Conservation (phyloP, 1,140 invertebrate genomes). For the Glomeris maerens region DNA sequence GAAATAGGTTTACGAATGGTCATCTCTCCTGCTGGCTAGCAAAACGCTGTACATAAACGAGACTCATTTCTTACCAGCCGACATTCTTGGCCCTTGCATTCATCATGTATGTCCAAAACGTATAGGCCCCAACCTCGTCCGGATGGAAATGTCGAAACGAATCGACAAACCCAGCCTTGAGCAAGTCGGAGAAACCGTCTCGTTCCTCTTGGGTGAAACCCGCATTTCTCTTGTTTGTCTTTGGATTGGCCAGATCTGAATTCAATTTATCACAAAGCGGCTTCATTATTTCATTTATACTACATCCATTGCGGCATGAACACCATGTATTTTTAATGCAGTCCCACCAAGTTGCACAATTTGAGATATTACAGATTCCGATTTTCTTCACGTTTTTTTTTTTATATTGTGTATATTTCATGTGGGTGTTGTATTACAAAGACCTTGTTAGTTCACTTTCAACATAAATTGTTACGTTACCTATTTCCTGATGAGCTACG, state of each 20-base stretch:
- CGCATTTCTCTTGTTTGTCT: constrained; percentile 79
- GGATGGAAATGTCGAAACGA: constrained; percentile 80
- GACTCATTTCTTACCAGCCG: constrained; percentile 57
- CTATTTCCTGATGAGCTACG: constrained; percentile 88
- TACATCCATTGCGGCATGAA: no score
- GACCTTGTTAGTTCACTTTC: no score
- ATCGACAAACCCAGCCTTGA: constrained; percentile 67
- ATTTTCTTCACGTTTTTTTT: no score
- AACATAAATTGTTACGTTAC: constrained; percentile 36
- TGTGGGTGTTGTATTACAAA: no score
- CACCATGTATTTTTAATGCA: no score
- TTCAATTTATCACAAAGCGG: no score
- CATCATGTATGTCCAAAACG: constrained; percentile 85
- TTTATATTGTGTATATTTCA: no score
- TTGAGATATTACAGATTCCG: no score
- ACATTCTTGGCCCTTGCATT: constrained; percentile 77
- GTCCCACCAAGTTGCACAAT: no score
- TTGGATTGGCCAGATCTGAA: constrained; percentile 84
- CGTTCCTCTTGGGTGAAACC: constrained; percentile 92
- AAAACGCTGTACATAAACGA: neutral
- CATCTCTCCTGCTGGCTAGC: neutral
- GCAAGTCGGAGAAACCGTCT: constrained; percentile 68
- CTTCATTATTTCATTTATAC: no score
- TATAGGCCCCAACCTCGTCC: constrained; percentile 64
- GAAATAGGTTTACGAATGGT: neutral